These are phyloP conservation scores for Perca flavescens DNA, from an alignment of 2,113 vertebrate species.

Conservation along the genomic window DNA sequence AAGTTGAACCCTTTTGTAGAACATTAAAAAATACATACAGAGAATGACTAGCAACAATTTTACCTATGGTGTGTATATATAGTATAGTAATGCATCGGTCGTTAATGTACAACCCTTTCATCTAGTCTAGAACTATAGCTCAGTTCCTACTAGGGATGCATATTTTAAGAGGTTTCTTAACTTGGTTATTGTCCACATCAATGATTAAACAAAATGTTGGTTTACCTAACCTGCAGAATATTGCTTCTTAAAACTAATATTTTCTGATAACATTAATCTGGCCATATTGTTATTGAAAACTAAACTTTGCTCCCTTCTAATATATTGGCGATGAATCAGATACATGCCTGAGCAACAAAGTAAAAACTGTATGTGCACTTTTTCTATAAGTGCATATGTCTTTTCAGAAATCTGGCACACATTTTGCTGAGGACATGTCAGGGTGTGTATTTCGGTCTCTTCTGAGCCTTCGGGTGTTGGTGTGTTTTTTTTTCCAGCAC, in stretches of 20 bases:
- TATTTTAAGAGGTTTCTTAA: not conserved
- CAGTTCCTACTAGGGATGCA: not conserved
- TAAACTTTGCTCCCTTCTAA: slow-evolving; percentile 11
- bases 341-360: slow-evolving; percentile 38
- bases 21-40: too few relatives aligned
- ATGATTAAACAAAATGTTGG: not conserved
- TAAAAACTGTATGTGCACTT: not conserved
- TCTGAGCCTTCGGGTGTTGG: slow-evolving; percentile 46
- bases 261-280: not conserved
- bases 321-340: slow-evolving; percentile 1
- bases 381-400: not conserved
- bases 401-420: slow-evolving; percentile 16
- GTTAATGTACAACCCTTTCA: not conserved
- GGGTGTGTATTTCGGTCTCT: slow-evolving; percentile 51
- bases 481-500: slow-evolving; percentile 28
- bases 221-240: not conserved
- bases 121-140: not conserved
- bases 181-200: not conserved
- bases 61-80: not conserved
- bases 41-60: not conserved
- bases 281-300: not conserved
- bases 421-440: slow-evolving; percentile 33
- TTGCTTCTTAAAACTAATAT: not conserved
- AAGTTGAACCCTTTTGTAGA: too few relatives aligned
- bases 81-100: fast-evolving